These are phyloP conservation scores for Semicossyphus pulcher DNA, from an alignment of 2,113 vertebrate species.

Conservation along the genomic window DNA sequence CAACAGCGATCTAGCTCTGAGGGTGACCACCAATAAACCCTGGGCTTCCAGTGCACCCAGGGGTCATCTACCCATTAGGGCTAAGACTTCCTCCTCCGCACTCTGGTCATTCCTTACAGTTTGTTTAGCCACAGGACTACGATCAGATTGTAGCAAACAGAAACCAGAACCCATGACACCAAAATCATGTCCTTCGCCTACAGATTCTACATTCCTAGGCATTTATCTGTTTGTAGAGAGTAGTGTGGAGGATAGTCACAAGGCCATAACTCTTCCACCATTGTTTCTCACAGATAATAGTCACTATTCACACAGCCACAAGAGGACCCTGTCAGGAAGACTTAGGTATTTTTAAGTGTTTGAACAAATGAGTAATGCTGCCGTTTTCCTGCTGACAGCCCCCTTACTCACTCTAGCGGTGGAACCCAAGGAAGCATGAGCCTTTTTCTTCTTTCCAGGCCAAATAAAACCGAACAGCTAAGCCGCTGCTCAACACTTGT, in stretches of 20 bases:
- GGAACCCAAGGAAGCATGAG: slow-evolving; percentile 22
- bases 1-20: no score
- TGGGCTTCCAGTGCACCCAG: no score
- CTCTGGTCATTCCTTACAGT: no score
- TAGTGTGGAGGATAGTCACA: background rate
- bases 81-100: no score
- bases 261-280: background rate
- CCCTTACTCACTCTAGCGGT: background rate
- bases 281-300: background rate
- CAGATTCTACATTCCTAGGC: no score
- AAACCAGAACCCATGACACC: no score
- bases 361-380: slow-evolving; percentile 16
- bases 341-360: slow-evolving; percentile 7
- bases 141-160: no score
- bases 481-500: slow-evolving; percentile 23
- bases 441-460: slow-evolving; percentile 48
- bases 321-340: slow-evolving; percentile 17
- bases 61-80: no score
- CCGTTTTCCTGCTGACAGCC: slow-evolving; percentile 10
- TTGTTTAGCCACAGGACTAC: no score
- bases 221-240: background rate
- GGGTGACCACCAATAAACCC: no score
- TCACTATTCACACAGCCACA: slow-evolving; percentile 4
- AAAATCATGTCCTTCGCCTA: no score
- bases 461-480: slow-evolving; percentile 49